Percentiles rank a stretch among this genome's conserved stretches.
Conservation (phyloP, 2,888 invertebrate genomes). For the Nebria salina region DNA sequence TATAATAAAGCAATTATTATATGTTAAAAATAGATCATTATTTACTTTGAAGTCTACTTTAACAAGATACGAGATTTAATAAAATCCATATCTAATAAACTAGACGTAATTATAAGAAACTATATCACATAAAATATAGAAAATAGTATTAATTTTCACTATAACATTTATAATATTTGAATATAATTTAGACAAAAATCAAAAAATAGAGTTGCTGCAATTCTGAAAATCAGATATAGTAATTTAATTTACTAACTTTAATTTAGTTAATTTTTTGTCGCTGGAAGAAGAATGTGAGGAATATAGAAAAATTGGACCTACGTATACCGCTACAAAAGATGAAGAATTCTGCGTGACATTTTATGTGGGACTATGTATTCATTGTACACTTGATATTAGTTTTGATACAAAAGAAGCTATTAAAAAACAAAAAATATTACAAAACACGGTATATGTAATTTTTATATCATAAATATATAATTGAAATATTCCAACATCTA, state of each 20-base stretch:
- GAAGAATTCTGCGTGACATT: neutral
- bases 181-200: neutral
- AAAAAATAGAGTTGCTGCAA: neutral
- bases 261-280: neutral
- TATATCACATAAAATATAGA: too few relatives aligned
- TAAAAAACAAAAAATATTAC: neutral
- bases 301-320: neutral
- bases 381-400: neutral
- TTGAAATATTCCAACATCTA: neutral
- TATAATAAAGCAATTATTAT: too few relatives aligned
- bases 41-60: too few relatives aligned
- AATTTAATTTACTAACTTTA: too few relatives aligned
- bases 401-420: neutral
- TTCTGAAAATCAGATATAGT: too few relatives aligned
- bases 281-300: neutral
- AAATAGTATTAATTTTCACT: too few relatives aligned
- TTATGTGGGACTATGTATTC: neutral
- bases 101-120: too few relatives aligned
- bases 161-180: neutral
- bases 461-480: neutral
- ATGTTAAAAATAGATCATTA: too few relatives aligned
- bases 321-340: neutral
- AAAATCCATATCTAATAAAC: too few relatives aligned
- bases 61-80: too few relatives aligned
- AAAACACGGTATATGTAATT: neutral